Evolutionary conservation across 2,113 vertebrate species (phyloP).

Genomic region (Lampris incognitus): DNA sequence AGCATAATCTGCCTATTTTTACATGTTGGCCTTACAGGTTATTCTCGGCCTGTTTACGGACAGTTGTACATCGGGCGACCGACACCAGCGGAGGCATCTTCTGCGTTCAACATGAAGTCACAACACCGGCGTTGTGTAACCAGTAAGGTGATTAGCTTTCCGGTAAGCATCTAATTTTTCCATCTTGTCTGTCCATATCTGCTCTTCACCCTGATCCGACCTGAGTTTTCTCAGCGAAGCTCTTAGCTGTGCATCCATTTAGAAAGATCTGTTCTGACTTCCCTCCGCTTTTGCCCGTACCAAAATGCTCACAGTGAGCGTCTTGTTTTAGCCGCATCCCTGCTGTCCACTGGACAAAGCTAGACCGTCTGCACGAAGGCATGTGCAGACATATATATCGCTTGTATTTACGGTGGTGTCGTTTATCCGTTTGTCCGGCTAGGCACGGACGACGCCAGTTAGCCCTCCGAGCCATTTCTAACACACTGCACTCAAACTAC

Average conservation of each 20-base stretch:
- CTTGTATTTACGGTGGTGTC: background rate
- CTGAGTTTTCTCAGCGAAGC: background rate
- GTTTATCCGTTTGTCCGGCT: too few relatives aligned
- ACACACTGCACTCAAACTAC: too few relatives aligned
- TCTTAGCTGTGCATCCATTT: background rate
- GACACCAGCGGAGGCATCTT: constrained; percentile 22
- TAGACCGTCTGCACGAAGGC: too few relatives aligned
- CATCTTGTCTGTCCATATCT: constrained; percentile 29
- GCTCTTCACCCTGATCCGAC: background rate
- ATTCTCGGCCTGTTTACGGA: constrained; percentile 20
- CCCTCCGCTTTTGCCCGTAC: background rate
- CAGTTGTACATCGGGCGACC: background rate
- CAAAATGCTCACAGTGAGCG: too few relatives aligned
- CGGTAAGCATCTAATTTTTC: constrained; percentile 1
- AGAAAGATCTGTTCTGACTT: background rate
- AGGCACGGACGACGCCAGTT: too few relatives aligned
- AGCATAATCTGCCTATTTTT: constrained; percentile 56
- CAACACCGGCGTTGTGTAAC: background rate
- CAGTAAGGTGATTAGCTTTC: constrained; percentile 19
- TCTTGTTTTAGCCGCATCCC: background rate
- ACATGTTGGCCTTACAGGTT: constrained; percentile 51
- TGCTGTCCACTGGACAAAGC: background rate
- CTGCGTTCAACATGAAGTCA: constrained; percentile 11
- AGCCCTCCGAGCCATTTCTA: too few relatives aligned
- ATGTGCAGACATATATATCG: background rate